These are phyloP conservation scores for Ochropacha duplaris DNA, from an alignment of 2,888 invertebrate species.

Conservation along the genomic window DNA sequence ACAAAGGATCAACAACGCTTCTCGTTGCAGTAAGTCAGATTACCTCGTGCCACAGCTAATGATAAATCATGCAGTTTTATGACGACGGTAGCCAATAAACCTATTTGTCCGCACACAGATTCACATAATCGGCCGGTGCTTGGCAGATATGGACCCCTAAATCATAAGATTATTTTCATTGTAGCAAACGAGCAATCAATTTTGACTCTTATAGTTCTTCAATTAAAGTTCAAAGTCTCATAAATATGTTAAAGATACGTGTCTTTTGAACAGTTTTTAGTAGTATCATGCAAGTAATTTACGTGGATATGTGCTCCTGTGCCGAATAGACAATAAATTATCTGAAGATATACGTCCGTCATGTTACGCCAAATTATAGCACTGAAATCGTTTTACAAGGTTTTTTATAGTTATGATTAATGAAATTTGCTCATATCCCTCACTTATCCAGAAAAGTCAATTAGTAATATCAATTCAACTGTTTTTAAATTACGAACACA, in stretches of 20 bases:
- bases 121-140: conserved; percentile 68
- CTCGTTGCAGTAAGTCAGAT: conserved; percentile 41
- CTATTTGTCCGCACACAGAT: conserved; percentile 73
- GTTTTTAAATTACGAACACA: too few relatives aligned
- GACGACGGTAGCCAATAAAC: conserved; percentile 74
- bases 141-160: conserved; percentile 71
- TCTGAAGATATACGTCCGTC: conserved; percentile 24
- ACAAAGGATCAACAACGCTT: conserved; percentile 43
- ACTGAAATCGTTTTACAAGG: too few relatives aligned
- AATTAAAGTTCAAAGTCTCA: conserved; percentile 25
- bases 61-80: conserved; percentile 72
- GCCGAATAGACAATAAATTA: conserved; percentile 54
- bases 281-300: conserved; percentile 54
- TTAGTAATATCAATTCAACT: too few relatives aligned
- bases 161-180: conserved; percentile 71
- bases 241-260: conserved; percentile 17
- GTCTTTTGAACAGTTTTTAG: conserved; percentile 44
- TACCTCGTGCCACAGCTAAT: conserved; percentile 37
- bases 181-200: conserved; percentile 29
- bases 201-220: conserved; percentile 23
- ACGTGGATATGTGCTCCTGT: conserved; percentile 50
- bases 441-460: too few relatives aligned
- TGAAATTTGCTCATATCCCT: too few relatives aligned
- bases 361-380: conserved; percentile 13
- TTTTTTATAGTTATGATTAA: too few relatives aligned